Percentiles rank a stretch among this genome's conserved stretches.
phyloP scores from a whole-genome alignment of 2,888 invertebrate genomes.

The Noctua fimbriata region DNA sequence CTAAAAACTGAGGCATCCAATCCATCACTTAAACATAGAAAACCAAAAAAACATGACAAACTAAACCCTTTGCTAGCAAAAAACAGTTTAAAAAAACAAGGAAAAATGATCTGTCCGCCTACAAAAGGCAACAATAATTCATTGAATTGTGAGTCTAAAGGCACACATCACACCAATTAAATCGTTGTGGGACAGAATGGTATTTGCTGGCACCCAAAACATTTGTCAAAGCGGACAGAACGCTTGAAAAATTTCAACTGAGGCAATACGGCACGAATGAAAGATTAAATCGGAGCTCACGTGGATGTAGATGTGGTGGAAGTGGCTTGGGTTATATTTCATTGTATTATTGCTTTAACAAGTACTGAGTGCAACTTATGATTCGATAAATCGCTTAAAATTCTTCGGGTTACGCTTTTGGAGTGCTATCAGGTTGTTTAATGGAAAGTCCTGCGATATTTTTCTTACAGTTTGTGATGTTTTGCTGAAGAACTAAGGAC shows the following conservation, averaged over 20 bases:
- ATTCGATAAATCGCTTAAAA: not conserved
- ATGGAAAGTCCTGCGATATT: too few relatives aligned
- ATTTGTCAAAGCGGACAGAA: slow-evolving; percentile 82
- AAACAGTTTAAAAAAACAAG: slow-evolving; percentile 22
- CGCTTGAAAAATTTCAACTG: slow-evolving; percentile 83
- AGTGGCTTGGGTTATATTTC: slow-evolving; percentile 25
- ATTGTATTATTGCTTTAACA: too few relatives aligned
- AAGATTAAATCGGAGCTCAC: slow-evolving; percentile 81
- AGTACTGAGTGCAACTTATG: too few relatives aligned
- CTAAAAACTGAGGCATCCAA: not conserved
- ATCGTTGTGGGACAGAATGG: slow-evolving; percentile 67
- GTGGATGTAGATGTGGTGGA: slow-evolving; percentile 62
- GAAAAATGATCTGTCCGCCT: slow-evolving; percentile 37
- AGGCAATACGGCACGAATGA: slow-evolving; percentile 81
- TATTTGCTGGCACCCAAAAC: slow-evolving; percentile 72
- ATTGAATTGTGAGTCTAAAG: slow-evolving; percentile 64
- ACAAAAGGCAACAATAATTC: slow-evolving; percentile 58
- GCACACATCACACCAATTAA: slow-evolving; percentile 76
- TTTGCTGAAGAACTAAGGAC: too few relatives aligned
- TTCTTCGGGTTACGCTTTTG: not conserved
- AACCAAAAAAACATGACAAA: not conserved
- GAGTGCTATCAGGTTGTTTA: not conserved
- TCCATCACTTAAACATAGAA: slow-evolving; percentile 7
- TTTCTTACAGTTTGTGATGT: not conserved
- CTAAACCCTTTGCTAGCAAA: slow-evolving; percentile 23